Evolutionary conservation across 1,140 invertebrate genomes (phyloP).

Genomic region (Dinoponera quadriceps): DNA sequence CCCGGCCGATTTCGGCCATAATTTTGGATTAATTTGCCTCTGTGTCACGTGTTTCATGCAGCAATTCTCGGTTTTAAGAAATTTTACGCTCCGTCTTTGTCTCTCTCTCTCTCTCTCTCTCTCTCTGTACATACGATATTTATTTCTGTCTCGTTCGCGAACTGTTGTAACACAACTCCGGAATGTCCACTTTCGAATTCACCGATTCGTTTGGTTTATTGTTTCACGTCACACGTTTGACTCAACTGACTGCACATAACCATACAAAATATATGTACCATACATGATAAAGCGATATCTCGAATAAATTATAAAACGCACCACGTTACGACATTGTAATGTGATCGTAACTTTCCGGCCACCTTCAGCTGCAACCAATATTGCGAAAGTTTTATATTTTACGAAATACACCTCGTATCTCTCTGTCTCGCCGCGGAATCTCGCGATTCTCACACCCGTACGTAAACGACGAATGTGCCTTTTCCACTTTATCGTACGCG

Average conservation of each 20-base stretch:
- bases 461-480: too few species aligned
- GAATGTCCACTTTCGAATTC: background rate
- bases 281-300: conserved; percentile 15
- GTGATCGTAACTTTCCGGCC: background rate
- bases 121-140: too few species aligned
- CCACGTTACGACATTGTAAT: conserved; percentile 22
- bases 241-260: background rate
- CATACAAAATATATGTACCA: background rate
- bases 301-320: conserved; percentile 31
- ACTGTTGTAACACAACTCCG: background rate
- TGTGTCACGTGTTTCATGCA: too few species aligned
- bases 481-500: too few species aligned
- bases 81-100: background rate
- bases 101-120: background rate
- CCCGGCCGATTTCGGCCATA: too few species aligned
- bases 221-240: background rate
- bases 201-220: background rate
- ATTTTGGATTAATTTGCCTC: too few species aligned
- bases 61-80: background rate
- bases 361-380: background rate
- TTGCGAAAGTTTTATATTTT: background rate
- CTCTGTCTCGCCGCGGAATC: too few species aligned
- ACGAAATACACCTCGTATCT: too few species aligned
- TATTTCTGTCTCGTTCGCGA: background rate
- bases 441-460: too few species aligned